phyloP scores from a whole-genome alignment of 1,140 invertebrate genomes.

The Listronotus bonariensis region DNA sequence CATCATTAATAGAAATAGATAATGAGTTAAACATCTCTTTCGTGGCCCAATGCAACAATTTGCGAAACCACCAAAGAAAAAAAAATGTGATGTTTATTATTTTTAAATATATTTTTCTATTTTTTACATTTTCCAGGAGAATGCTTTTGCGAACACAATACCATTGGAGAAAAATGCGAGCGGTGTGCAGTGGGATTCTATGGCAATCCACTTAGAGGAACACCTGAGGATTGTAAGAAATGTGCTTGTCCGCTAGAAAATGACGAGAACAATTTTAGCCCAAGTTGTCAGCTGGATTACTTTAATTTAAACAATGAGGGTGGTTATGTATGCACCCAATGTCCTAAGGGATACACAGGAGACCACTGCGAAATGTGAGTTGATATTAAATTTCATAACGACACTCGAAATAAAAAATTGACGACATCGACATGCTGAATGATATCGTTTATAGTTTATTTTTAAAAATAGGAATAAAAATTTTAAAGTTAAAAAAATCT shows the following conservation, averaged over 20 bases:
- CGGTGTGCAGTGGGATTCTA: constrained; percentile 88
- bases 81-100: too few relatives aligned
- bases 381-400: too few relatives aligned
- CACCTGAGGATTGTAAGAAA: constrained; percentile 75
- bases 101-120: too few relatives aligned
- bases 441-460: too few relatives aligned
- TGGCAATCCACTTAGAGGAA: constrained; percentile 81
- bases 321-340: constrained; percentile 84
- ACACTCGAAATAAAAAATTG: too few relatives aligned
- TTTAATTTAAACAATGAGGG: constrained; percentile 56
- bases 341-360: constrained; percentile 88
- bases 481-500: too few relatives aligned
- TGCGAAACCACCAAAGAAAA: too few relatives aligned
- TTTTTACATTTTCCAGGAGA: constrained; percentile 55
- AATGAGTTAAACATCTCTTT: too few relatives aligned
- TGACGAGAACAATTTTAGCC: constrained; percentile 85
- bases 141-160: constrained; percentile 75
- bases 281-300: constrained; percentile 75
- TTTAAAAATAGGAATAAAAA: too few relatives aligned
- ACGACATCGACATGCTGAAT: too few relatives aligned
- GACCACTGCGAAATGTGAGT: constrained; percentile 87
- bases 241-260: constrained; percentile 85
- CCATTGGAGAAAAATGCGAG: constrained; percentile 76
- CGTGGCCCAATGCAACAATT: too few relatives aligned
- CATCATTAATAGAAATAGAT: too few relatives aligned